phyloP scores from a whole-genome alignment of 2,113 vertebrate genomes.

The Sterna hirundo region DNA sequence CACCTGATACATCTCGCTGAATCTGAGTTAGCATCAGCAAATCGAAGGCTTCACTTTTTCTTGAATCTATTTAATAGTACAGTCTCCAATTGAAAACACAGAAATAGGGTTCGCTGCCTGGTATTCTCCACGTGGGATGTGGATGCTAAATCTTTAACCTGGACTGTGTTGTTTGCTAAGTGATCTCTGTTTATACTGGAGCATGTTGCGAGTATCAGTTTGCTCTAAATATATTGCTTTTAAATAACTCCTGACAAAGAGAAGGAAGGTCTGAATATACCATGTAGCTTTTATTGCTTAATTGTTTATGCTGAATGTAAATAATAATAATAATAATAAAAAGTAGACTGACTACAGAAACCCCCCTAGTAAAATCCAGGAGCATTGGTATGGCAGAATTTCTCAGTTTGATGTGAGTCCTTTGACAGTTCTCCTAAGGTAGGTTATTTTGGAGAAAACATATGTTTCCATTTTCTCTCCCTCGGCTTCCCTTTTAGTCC shows the following conservation, averaged over 20 bases:
- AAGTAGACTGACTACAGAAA: constrained; percentile 19
- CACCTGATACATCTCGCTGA: background rate
- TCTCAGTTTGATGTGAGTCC: constrained; percentile 78
- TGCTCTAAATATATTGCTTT: background rate
- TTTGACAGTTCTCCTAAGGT: constrained; percentile 92
- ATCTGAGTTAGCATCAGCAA: background rate
- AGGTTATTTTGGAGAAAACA: constrained; percentile 98
- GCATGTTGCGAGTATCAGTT: background rate
- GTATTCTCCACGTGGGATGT: background rate
- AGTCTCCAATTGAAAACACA: background rate
- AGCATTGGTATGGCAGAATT: constrained; percentile 72
- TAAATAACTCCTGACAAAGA: constrained; percentile 32
- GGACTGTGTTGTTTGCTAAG: background rate
- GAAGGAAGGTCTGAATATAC: constrained; percentile 1
- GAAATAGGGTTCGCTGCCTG: background rate
- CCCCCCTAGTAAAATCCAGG: constrained; percentile 55
- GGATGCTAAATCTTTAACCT: background rate
- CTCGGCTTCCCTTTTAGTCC: constrained; percentile 88
- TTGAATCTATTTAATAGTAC: background rate
- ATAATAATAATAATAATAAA: constrained; percentile 24
- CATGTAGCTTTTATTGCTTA: background rate
- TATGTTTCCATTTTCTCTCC: constrained; percentile 97
- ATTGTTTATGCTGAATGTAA: constrained; percentile 36
- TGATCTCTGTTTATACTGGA: background rate
- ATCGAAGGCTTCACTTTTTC: background rate